These are phyloP conservation scores for Gymnoscopelus braueri DNA, from an alignment of 2,797 vertebrate species.

Conservation along the genomic window DNA sequence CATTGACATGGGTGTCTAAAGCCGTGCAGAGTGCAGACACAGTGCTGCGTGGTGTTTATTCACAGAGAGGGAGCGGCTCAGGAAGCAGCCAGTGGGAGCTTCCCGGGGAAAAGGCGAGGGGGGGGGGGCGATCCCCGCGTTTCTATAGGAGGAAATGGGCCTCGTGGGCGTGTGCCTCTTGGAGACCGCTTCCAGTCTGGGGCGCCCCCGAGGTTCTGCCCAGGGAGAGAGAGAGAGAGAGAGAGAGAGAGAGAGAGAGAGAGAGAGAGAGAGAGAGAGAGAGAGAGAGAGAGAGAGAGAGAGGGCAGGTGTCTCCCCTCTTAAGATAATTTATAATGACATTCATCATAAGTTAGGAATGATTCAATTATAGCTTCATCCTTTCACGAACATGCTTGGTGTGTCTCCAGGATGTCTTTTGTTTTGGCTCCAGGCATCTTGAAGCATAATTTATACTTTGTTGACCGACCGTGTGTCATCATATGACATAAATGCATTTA, in stretches of 20 bases:
- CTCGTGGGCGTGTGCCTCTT: conserved; percentile 57
- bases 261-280: background rate
- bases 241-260: background rate
- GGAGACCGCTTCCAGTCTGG: conserved; percentile 61
- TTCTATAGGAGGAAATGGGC: conserved; percentile 83
- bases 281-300: background rate
- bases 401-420: too few species aligned
- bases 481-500: too few species aligned
- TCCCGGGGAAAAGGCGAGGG: conserved; percentile 62
- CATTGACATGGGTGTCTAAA: conserved; percentile 7
- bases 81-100: conserved; percentile 75
- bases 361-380: background rate
- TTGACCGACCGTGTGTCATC: too few species aligned
- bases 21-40: conserved; percentile 35
- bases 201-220: conserved; percentile 40
- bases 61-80: conserved; percentile 65
- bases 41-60: conserved; percentile 60
- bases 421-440: too few species aligned
- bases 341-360: background rate
- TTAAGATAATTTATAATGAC: background rate
- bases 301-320: background rate
- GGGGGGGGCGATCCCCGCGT: conserved; percentile 43
- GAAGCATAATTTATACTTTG: too few species aligned
- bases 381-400: too few species aligned
- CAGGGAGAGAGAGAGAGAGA: background rate